phyloP scores from a whole-genome alignment of 2,113 vertebrate species.

The Salvator merianae region DNA sequence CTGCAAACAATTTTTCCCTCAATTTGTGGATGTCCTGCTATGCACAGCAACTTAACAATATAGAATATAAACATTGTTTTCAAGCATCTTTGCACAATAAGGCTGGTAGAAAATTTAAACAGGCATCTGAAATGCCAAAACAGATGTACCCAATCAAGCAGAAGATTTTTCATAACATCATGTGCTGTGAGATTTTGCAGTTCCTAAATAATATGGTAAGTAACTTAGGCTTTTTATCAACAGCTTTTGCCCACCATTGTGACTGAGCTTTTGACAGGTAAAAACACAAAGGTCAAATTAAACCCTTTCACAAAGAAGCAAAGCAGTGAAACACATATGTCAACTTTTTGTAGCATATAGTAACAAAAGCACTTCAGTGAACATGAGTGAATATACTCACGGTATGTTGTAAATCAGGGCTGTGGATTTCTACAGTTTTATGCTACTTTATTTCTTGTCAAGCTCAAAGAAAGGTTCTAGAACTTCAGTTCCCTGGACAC shows the following conservation, averaged over 20 bases:
- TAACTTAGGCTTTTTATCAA: neutral
- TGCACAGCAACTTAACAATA: neutral
- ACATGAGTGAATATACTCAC: neutral
- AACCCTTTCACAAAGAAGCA: neutral
- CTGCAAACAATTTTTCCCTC: neutral
- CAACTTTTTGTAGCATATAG: neutral
- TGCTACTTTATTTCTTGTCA: conserved; percentile 3
- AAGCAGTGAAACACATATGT: neutral
- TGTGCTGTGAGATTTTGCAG: neutral
- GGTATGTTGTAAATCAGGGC: conserved; percentile 1
- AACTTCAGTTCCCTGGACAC: neutral
- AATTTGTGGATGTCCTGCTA: neutral
- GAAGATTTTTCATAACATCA: neutral
- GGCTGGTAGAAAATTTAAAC: neutral
- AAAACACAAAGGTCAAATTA: neutral
- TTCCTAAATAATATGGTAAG: neutral
- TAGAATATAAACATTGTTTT: neutral
- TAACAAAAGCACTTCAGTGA: neutral
- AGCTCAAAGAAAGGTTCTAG: neutral
- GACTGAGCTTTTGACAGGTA: neutral
- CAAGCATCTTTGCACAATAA: neutral
- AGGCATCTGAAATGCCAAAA: neutral
- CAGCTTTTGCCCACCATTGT: neutral
- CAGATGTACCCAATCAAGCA: neutral
- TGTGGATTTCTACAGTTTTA: conserved; percentile 11